Conservation (phyloP, 2,113 vertebrate species). For the Plestiodon gilberti region DNA sequence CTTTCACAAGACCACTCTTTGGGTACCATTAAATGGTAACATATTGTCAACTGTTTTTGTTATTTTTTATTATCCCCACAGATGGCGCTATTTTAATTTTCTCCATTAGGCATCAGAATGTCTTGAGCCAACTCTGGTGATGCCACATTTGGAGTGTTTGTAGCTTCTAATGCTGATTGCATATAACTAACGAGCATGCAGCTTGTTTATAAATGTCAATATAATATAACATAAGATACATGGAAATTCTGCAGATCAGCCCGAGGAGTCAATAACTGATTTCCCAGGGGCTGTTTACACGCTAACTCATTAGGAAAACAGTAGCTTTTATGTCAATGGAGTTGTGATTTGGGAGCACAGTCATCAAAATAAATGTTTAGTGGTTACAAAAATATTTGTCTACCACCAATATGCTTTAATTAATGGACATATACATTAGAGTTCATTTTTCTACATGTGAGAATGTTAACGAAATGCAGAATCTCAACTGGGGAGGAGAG, state of each 20-base stretch:
- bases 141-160: not conserved
- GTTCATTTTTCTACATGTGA: slow-evolving; percentile 4
- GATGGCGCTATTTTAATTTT: not conserved
- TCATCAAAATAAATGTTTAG: not conserved
- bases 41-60: not conserved
- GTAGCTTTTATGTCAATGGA: slow-evolving; percentile 20
- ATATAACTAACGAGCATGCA: not conserved
- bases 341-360: not conserved
- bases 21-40: not conserved
- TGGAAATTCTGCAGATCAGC: not conserved
- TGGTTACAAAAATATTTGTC: not conserved
- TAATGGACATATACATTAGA: not conserved
- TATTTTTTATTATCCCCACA: not conserved
- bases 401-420: not conserved
- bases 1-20: not conserved
- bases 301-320: slow-evolving; percentile 15
- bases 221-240: slow-evolving; percentile 3
- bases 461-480: not conserved
- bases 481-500: not conserved
- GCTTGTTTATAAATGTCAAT: not conserved
- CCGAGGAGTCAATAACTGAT: slow-evolving; percentile 24
- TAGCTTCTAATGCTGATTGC: not conserved
- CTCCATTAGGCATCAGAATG: not conserved
- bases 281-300: slow-evolving; percentile 2
- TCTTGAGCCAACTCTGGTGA: not conserved